A percentile compares a stretch with the other conserved stretches of the same genome.
These are phyloP conservation scores for Henicopernis longicauda DNA, from an alignment of 2,113 vertebrate genomes.

Conservation along the genomic window DNA sequence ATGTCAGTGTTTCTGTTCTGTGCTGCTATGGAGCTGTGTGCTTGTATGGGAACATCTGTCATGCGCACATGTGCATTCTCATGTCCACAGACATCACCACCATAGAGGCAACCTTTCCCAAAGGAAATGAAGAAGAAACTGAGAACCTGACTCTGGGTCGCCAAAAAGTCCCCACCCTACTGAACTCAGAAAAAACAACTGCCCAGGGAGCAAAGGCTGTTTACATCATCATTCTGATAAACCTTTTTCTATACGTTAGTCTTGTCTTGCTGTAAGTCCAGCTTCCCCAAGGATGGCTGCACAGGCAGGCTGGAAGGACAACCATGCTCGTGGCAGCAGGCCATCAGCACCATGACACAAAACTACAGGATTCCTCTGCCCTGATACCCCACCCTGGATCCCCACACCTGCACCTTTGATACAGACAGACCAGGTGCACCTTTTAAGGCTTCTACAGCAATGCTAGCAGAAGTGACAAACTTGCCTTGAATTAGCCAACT, in stretches of 20 bases:
- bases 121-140: neutral
- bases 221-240: neutral
- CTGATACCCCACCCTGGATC: too few relatives aligned
- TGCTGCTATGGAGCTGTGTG: neutral
- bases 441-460: neutral
- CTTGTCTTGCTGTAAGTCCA: neutral
- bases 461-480: neutral
- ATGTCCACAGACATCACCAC: neutral
- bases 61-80: fast-evolving
- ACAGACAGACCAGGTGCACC: neutral
- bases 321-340: neutral
- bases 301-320: neutral
- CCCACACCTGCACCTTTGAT: neutral
- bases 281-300: neutral
- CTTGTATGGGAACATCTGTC: neutral
- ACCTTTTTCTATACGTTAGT: neutral
- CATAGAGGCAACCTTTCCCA: neutral
- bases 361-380: neutral
- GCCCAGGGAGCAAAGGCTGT: neutral
- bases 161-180: neutral
- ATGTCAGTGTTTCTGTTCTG: neutral
- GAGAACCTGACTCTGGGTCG: neutral
- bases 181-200: neutral
- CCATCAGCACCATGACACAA: neutral
- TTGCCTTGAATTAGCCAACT: neutral